These are phyloP conservation scores for Suricata suricatta DNA, from an alignment of 2,113 vertebrate species.

Conservation along the genomic window DNA sequence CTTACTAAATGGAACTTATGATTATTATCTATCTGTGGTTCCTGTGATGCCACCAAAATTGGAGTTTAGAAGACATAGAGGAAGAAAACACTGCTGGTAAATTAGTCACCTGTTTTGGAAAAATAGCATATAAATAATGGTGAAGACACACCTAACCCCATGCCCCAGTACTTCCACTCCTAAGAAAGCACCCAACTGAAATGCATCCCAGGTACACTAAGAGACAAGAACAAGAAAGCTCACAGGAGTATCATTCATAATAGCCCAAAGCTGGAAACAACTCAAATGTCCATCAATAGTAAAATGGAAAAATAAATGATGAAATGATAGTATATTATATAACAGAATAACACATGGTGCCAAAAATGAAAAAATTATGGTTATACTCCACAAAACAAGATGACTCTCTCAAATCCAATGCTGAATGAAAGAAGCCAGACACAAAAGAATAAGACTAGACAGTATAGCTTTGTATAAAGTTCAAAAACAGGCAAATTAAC, in stretches of 20 bases:
- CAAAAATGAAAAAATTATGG: background rate
- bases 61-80: background rate
- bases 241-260: background rate
- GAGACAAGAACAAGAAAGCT: background rate
- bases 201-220: background rate
- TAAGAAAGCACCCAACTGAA: background rate
- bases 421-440: background rate
- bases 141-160: background rate
- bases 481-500: slow-evolving; percentile 3
- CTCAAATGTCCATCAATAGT: background rate
- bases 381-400: background rate
- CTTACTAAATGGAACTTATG: background rate
- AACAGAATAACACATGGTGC: background rate
- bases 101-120: background rate
- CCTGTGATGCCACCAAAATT: background rate
- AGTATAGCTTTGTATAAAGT: background rate
- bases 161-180: background rate
- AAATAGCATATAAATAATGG: background rate
- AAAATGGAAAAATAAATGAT: background rate
- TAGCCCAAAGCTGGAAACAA: background rate
- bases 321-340: background rate
- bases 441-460: background rate
- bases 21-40: background rate
- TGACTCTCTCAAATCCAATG: background rate
- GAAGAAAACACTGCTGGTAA: slow-evolving; percentile 17